A percentile compares a stretch with the other conserved stretches of the same genome.
phyloP scores from a whole-genome alignment of 2,797 vertebrate species.

The Austrolebias charrua region DNA sequence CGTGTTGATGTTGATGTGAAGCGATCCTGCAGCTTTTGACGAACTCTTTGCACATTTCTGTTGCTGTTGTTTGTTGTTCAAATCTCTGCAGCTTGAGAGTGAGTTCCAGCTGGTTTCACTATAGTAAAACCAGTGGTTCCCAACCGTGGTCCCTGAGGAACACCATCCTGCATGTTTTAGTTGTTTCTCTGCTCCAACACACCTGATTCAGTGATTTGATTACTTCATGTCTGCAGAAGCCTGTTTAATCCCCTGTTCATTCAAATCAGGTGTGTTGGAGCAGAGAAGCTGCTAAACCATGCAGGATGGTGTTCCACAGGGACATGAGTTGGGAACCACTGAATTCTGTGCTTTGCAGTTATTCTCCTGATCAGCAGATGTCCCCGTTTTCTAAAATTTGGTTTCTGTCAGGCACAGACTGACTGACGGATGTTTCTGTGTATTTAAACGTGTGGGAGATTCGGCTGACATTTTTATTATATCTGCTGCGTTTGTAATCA shows the following conservation, averaged over 20 bases:
- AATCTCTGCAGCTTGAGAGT: not conserved
- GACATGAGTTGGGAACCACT: too few species aligned
- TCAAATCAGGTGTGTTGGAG: too few species aligned
- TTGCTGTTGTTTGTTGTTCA: constrained; percentile 5
- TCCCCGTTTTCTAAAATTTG: constrained; percentile 38
- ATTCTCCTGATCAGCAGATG: constrained; percentile 51
- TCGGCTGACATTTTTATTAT: constrained; percentile 1
- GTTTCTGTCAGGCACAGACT: not conserved
- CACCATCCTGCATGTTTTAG: too few species aligned
- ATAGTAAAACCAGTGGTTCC: too few species aligned
- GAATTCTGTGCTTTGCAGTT: constrained; percentile 33
- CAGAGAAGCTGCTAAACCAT: too few species aligned
- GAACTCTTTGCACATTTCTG: constrained; percentile 28
- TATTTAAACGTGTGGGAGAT: not conserved
- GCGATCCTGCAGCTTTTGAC: constrained; percentile 2
- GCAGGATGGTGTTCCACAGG: too few species aligned
- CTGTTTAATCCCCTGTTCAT: too few species aligned
- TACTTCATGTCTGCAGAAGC: too few species aligned
- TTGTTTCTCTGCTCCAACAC: too few species aligned
- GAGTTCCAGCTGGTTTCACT: too few species aligned
- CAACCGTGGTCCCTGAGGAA: too few species aligned
- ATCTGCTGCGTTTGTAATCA: not conserved
- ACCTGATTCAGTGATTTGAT: too few species aligned
- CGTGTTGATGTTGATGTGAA: constrained; percentile 15
- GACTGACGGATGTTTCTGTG: constrained; percentile 1